Conservation (phyloP, 92 coral and sea anemone species). For the Desmophyllum pertusum region DNA sequence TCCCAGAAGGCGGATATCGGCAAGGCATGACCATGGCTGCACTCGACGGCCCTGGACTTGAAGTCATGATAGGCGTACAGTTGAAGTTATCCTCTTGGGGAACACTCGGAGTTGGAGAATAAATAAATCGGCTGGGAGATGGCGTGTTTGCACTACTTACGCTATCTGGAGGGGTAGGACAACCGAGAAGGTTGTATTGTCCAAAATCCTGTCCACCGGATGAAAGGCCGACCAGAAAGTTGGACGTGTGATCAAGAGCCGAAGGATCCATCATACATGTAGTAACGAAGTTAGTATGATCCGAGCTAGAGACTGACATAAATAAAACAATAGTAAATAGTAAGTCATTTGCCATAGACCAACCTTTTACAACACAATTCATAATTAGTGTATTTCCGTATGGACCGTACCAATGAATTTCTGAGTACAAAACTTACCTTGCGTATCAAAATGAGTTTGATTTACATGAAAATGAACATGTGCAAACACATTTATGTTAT, state of each 20-base stretch:
- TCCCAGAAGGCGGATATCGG: neutral
- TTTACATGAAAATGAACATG: too few relatives aligned
- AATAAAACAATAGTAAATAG: neutral
- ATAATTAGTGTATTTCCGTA: neutral
- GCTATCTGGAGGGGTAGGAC: constrained; percentile 44
- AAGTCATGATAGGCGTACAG: neutral
- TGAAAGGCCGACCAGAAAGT: neutral
- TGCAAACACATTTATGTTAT: too few relatives aligned
- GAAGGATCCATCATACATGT: too few relatives aligned
- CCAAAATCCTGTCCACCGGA: neutral
- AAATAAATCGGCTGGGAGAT: constrained; percentile 8
- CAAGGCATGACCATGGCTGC: neutral
- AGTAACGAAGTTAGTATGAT: neutral
- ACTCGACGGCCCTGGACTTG: neutral
- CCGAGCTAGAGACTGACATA: neutral
- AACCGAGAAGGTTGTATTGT: neutral
- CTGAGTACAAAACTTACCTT: too few relatives aligned
- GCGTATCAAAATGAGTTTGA: too few relatives aligned
- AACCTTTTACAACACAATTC: neutral
- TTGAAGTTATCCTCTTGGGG: neutral
- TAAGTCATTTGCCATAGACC: neutral
- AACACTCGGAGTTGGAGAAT: neutral
- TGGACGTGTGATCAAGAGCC: neutral
- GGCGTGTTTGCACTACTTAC: constrained; percentile 12
- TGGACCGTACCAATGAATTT: neutral